A percentile compares a stretch with the other conserved stretches of the same genome.
phyloP scores from a whole-genome alignment of 1,140 invertebrate genomes.

The Calephelis nemesis region DNA sequence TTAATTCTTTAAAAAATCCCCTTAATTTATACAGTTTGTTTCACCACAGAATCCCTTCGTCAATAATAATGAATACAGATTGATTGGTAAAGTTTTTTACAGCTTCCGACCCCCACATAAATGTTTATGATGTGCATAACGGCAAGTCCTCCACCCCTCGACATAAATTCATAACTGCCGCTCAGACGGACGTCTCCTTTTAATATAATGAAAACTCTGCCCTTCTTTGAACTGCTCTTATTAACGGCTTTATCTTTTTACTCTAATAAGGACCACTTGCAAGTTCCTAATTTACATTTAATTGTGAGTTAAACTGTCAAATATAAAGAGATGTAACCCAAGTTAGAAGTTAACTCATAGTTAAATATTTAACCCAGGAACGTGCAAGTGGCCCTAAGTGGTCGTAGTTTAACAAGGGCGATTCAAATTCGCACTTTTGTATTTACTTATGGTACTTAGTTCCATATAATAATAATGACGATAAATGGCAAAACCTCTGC shows the following conservation, averaged over 20 bases:
- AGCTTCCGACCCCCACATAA: conserved; percentile 15
- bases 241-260: not conserved
- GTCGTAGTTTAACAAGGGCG: not conserved
- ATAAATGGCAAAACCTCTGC: too few species aligned
- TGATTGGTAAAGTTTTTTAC: conserved; percentile 17
- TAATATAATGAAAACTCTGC: conserved; percentile 11
- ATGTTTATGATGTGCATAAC: conserved; percentile 13
- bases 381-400: not conserved
- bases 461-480: too few species aligned
- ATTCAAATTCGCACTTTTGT: too few species aligned
- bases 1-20: too few species aligned
- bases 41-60: not conserved
- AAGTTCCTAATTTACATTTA: too few species aligned
- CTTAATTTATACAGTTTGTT: not conserved
- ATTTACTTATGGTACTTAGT: too few species aligned
- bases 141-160: conserved; percentile 1
- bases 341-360: too few species aligned
- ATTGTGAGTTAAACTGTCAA: too few species aligned
- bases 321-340: too few species aligned
- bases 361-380: too few species aligned
- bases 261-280: not conserved
- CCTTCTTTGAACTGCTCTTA: not conserved
- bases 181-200: not conserved
- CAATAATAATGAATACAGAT: not conserved
- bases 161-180: conserved; percentile 13